Base-by-base conservation (phyloP, 2,113 vertebrate species). In the Lanius collurio region DNA sequence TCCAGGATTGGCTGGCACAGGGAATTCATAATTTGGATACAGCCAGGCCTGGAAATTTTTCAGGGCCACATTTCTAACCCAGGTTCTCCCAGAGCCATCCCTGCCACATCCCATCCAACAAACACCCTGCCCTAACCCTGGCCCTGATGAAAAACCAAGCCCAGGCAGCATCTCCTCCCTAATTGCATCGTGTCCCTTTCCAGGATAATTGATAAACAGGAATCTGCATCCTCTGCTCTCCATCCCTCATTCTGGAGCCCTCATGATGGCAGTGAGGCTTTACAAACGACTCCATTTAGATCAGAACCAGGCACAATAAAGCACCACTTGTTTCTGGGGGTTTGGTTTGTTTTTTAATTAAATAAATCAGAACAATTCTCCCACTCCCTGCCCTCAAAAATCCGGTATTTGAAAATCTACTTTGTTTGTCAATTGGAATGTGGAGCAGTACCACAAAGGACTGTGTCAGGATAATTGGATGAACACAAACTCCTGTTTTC, bases 401-500 rank as follows among this genome's bases (percentile, higher is more conserved):
- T 21, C 60, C 3, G 1, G 8, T 31, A 4, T 21, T 67, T 28
- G 42, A 60, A 77, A 77, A 70, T 2, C 35, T 18, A 4, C 75
- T 88, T 75, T 81, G 86, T 68, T 89, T 63, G 44, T 62, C 47
- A 53, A 77, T 75, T 20, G 47, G 37, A 15, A 64, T 13, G 73
- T 21, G 28, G 77, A 87, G 37, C 80, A n/a, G 30, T 1, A 59
- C 86, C 67, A 71, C 91, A 94, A 95, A 96, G 83, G 69, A 2
- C 67, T 56, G 69, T 68, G 91, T 71, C 89, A 73, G 89, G 73
- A 56, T 94, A 95, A 95, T 53, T 89, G 83, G 80, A 77, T 37
- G 87, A 96, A 89, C 93, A 96, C 74, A 73, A 75, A 39, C 68
- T 71, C 49, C 55, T 57, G 80, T 64, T 92, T 96, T 94, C 83